Evolutionary conservation across 2,113 vertebrate species (phyloP).

Genomic region (Typhlomys cinereus): DNA sequence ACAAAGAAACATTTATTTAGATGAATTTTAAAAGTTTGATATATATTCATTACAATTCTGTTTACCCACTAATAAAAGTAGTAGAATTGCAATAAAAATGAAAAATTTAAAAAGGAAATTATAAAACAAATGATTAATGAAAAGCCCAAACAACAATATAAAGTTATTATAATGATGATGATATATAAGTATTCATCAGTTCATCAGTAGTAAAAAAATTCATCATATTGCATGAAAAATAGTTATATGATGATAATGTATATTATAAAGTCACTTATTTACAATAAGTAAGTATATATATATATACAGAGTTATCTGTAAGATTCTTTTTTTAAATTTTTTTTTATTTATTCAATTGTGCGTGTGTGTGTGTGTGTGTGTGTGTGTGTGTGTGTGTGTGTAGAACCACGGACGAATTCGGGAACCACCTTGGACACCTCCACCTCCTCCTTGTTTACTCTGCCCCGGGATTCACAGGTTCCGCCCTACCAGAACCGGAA

Average conservation of each 20-base stretch:
- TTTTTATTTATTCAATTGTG: too few relatives aligned
- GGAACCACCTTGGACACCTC: too few relatives aligned
- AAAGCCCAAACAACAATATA: not conserved
- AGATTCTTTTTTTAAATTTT: too few relatives aligned
- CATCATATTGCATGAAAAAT: not conserved
- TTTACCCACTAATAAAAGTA: not conserved
- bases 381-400: too few relatives aligned
- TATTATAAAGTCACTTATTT: slow-evolving; percentile 17
- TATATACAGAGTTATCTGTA: not conserved
- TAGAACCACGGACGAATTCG: too few relatives aligned
- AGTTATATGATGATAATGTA: not conserved
- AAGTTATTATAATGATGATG: slow-evolving; percentile 21
- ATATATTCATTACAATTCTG: not conserved
- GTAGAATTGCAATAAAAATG: too few relatives aligned
- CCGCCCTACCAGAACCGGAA: too few relatives aligned
- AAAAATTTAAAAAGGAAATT: slow-evolving; percentile 10
- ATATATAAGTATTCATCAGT: slow-evolving; percentile 28
- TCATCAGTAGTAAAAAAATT: slow-evolving; percentile 25
- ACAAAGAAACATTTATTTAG: not conserved
- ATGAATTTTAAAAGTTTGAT: too few relatives aligned
- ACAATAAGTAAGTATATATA: not conserved
- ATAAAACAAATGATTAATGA: slow-evolving; percentile 2
- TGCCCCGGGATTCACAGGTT: too few relatives aligned
- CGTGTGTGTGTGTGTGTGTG: too few relatives aligned
- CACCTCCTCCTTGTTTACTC: too few relatives aligned